Evolutionary conservation across 1,140 invertebrate genomes (phyloP).

Genomic region (Tribolium madens): DNA sequence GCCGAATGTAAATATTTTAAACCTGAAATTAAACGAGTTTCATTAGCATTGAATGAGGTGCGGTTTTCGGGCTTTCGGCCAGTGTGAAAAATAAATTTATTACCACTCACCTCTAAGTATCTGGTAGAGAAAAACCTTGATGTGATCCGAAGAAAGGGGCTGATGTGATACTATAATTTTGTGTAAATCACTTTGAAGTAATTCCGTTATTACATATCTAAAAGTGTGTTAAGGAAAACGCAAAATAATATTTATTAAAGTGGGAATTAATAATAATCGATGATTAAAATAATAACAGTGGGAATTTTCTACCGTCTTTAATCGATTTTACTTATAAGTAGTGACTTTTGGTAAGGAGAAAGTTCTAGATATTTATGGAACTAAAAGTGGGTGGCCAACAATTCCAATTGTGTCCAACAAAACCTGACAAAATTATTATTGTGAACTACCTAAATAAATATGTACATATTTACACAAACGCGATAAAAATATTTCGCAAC

Average conservation of each 20-base stretch:
- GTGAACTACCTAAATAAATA: neutral
- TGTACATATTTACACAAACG: neutral
- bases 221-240: constrained; percentile 71
- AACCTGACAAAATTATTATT: neutral
- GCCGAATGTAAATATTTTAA: constrained; percentile 99
- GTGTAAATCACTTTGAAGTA: constrained; percentile 99
- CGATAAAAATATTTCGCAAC: neutral
- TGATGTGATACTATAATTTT: constrained; percentile 99
- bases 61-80: neutral
- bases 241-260: neutral
- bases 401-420: neutral
- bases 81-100: neutral
- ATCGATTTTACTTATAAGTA: neutral
- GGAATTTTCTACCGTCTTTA: neutral
- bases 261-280: neutral
- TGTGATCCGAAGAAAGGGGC: constrained; percentile 97
- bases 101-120: constrained; percentile 95
- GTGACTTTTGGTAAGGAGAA: neutral
- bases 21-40: constrained; percentile 71
- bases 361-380: neutral
- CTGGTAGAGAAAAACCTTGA: constrained; percentile 99
- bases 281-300: neutral
- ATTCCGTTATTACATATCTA: constrained; percentile 99
- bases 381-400: neutral
- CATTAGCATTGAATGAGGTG: neutral